Conservation (phyloP, 53 echinoderm and acorn worm genomes). For the Patiria pectinifera region DNA sequence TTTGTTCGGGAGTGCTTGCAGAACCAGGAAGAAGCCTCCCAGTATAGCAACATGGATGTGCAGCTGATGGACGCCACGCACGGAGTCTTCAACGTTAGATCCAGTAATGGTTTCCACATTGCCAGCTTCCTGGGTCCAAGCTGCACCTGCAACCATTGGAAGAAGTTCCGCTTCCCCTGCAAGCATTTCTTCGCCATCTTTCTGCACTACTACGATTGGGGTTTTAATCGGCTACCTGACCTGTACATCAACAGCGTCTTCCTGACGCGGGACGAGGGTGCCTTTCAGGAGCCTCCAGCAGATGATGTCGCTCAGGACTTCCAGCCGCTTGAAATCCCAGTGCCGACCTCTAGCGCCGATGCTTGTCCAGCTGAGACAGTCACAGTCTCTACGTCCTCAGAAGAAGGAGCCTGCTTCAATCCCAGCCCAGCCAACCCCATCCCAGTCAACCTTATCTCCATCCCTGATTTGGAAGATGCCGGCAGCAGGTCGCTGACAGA, state of each 20-base stretch:
- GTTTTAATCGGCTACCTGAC: conserved; percentile 49
- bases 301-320: conserved; percentile 31
- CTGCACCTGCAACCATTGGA: conserved; percentile 55
- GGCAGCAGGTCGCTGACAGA: neutral
- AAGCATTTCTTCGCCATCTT: conserved; percentile 67
- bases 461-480: conserved; percentile 31
- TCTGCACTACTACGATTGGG: conserved; percentile 45
- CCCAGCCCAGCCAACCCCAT: neutral
- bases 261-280: conserved; percentile 35
- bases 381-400: conserved; percentile 20
- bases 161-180: conserved; percentile 58
- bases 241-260: conserved; percentile 60
- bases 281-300: conserved; percentile 9
- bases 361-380: conserved; percentile 43
- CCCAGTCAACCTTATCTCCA: conserved; percentile 49
- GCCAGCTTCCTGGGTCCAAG: conserved; percentile 54
- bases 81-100: conserved; percentile 36
- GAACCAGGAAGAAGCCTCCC: conserved; percentile 36
- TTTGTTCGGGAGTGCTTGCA: conserved; percentile 57
- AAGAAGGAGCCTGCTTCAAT: conserved; percentile 36
- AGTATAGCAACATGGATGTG: conserved; percentile 2
- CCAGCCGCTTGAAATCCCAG: conserved; percentile 55
- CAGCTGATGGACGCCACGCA: conserved; percentile 41
- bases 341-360: conserved; percentile 19
- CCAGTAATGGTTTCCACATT: conserved; percentile 54